phyloP scores from a whole-genome alignment of 2,113 vertebrate genomes.

The Lethenteron camtschaticum region DNA sequence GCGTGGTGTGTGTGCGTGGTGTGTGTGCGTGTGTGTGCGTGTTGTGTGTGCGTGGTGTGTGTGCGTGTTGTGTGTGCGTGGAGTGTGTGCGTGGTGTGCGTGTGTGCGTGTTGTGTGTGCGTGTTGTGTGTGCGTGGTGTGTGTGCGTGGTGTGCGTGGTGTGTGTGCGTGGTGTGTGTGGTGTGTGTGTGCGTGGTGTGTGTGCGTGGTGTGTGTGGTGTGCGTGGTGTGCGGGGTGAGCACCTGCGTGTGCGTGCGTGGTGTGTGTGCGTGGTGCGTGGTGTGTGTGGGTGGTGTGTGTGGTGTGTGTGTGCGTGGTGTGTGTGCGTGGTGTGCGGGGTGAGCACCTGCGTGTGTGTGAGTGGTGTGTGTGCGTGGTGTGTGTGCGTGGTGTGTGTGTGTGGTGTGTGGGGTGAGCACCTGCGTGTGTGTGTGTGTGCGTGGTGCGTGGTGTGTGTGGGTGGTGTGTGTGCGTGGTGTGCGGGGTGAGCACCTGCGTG shows the following conservation, averaged over 20 bases:
- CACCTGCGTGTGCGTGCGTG: not conserved
- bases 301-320: not conserved
- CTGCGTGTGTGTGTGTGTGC: not conserved
- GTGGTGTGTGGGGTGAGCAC: not conserved
- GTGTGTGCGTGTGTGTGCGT: not conserved
- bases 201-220: not conserved
- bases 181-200: not conserved
- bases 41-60: not conserved
- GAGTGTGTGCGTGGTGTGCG: not conserved
- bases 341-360: not conserved
- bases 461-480: not conserved
- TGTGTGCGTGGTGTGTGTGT: not conserved
- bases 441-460: not conserved
- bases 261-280: not conserved
- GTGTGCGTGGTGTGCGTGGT: not conserved
- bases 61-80: no score
- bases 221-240: not conserved
- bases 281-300: not conserved
- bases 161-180: no score
- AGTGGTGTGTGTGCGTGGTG: not conserved
- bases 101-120: not conserved
- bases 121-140: not conserved
- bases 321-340: not conserved
- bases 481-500: no score
- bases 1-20: not conserved